Conservation (phyloP, 2,888 invertebrate species). For the Ectemnius lituratus region DNA sequence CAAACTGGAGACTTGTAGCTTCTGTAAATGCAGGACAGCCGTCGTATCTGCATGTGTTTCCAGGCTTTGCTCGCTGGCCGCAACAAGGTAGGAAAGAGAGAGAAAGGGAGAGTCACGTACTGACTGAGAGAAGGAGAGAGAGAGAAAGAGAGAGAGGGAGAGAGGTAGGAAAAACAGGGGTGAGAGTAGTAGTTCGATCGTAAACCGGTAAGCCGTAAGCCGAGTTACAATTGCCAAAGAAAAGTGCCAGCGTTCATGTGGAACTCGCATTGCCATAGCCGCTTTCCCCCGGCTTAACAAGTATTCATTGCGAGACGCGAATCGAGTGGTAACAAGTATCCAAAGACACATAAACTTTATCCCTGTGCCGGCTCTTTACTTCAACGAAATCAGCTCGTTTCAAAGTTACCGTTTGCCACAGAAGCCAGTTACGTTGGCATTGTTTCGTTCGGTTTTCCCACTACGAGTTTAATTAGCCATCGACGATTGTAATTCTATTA, state of each 20-base stretch:
- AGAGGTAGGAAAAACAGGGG: no score
- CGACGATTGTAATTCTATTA: no score
- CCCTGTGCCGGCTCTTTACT: not conserved
- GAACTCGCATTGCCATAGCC: no score
- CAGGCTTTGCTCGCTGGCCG: not conserved
- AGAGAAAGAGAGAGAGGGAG: no score
- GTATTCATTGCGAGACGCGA: conserved; percentile 6
- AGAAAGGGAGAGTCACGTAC: no score
- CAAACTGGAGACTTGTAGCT: no score
- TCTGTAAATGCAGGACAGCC: no score
- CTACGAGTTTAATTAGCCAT: no score
- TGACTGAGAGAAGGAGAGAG: no score
- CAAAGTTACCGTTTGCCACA: not conserved
- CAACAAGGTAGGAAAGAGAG: no score
- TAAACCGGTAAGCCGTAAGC: conserved; percentile 15
- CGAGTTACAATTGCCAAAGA: not conserved
- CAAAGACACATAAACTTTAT: not conserved
- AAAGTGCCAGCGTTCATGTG: not conserved
- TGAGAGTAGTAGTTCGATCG: not conserved
- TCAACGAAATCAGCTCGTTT: not conserved
- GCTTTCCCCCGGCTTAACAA: conserved; percentile 1
- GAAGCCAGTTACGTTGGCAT: not conserved
- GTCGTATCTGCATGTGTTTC: not conserved
- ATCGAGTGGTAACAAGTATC: not conserved
- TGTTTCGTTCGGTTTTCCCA: no score